phyloP scores from a whole-genome alignment of 1,140 invertebrate genomes.

The Leptinotarsa texana region DNA sequence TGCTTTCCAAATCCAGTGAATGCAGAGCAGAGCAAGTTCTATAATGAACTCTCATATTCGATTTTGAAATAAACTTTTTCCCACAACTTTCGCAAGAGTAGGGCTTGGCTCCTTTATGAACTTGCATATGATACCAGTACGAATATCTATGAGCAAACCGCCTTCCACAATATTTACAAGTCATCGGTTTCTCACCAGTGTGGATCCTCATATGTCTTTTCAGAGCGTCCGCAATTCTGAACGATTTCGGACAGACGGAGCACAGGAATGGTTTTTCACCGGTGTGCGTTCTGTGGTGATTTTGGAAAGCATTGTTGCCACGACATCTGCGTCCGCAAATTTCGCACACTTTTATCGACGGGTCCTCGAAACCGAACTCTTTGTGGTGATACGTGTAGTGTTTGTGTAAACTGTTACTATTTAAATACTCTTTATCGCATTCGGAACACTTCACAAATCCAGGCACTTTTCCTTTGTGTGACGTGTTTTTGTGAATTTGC shows the following conservation, averaged over 20 bases:
- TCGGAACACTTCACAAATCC: slow-evolving; percentile 14
- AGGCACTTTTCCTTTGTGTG: not conserved
- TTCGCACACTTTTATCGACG: not conserved
- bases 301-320: not conserved
- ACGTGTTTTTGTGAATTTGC: not conserved
- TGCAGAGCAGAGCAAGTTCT: not conserved
- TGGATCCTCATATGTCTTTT: slow-evolving; percentile 44
- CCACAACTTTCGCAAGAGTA: not conserved
- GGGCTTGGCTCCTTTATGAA: not conserved
- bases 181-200: slow-evolving; percentile 43
- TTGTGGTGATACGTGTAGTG: slow-evolving; percentile 15
- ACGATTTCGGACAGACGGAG: slow-evolving; percentile 28
- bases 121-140: slow-evolving; percentile 3
- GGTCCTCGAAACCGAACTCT: slow-evolving; percentile 1
- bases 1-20: no score
- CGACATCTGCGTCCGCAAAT: not conserved
- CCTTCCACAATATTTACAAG: slow-evolving; percentile 41
- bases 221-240: slow-evolving; percentile 30
- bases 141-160: slow-evolving; percentile 1
- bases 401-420: not conserved
- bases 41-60: not conserved
- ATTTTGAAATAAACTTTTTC: not conserved
- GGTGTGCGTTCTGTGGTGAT: slow-evolving; percentile 22
- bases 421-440: slow-evolving; percentile 1
- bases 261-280: slow-evolving; percentile 34